phyloP scores from a whole-genome alignment of 2,888 invertebrate species.

The Dusona sp. region DNA sequence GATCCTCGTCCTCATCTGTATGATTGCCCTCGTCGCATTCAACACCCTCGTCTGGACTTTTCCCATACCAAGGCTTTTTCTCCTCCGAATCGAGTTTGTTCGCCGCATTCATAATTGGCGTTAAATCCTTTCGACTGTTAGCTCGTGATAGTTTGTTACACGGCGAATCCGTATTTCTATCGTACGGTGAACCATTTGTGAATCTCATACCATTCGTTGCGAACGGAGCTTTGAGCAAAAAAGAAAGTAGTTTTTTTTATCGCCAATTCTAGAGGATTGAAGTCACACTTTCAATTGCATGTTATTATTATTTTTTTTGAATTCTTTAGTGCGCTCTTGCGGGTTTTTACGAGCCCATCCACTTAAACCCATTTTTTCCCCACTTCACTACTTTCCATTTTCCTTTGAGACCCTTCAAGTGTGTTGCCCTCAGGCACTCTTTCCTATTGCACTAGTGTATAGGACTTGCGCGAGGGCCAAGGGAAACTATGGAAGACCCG shows the following conservation, averaged over 20 bases:
- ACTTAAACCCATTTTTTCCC: too few species aligned
- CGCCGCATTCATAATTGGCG: slow-evolving; percentile 86
- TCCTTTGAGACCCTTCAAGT: too few species aligned
- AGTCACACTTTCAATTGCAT: not conserved
- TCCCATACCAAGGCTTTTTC: slow-evolving; percentile 85
- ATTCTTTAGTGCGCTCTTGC: too few species aligned
- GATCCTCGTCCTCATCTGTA: slow-evolving; percentile 86
- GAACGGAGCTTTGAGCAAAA: slow-evolving; percentile 73
- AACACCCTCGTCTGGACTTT: slow-evolving; percentile 86
- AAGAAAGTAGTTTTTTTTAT: not conserved
- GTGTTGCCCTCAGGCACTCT: too few species aligned
- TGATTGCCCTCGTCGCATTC: slow-evolving; percentile 86
- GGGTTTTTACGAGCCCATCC: too few species aligned
- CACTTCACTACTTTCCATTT: too few species aligned
- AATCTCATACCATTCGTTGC: slow-evolving; percentile 80
- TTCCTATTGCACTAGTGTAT: too few species aligned
- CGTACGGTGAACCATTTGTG: slow-evolving; percentile 80
- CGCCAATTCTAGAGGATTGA: not conserved
- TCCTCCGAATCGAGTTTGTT: slow-evolving; percentile 87
- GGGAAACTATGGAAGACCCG: too few species aligned
- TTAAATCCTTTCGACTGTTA: slow-evolving; percentile 86
- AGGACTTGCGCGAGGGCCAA: too few species aligned
- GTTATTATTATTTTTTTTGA: not conserved
- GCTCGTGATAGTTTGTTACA: slow-evolving; percentile 82
- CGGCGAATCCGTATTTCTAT: slow-evolving; percentile 80